These are phyloP conservation scores for Craseonycteris thonglongyai DNA, from an alignment of 2,113 vertebrate species.

Conservation along the genomic window DNA sequence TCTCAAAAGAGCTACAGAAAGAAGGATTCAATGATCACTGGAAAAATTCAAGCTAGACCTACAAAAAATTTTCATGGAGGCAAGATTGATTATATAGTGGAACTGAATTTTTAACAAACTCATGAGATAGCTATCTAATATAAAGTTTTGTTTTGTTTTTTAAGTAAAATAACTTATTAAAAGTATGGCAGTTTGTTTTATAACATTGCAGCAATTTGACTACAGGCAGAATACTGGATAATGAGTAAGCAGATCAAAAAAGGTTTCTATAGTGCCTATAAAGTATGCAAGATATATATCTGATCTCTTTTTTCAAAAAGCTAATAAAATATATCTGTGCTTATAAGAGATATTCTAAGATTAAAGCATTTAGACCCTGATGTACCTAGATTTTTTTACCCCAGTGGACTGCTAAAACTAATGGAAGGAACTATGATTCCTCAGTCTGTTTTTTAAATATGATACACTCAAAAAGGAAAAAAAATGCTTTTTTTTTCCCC, in stretches of 20 bases:
- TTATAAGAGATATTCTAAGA: background rate
- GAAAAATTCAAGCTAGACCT: background rate
- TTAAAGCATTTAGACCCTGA: background rate
- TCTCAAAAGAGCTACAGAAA: background rate
- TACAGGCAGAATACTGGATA: background rate
- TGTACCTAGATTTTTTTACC: background rate
- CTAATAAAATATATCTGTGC: background rate
- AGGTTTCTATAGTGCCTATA: background rate
- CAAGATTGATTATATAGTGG: background rate
- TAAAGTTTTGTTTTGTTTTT: background rate
- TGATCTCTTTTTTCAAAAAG: background rate
- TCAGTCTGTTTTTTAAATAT: slow-evolving; percentile 19
- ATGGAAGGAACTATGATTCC: background rate
- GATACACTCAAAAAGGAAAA: background rate
- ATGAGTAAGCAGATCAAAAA: background rate
- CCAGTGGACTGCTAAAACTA: background rate
- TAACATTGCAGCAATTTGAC: background rate
- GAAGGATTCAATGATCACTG: background rate
- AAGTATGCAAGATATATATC: background rate
- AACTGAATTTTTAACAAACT: background rate
- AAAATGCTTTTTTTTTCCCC: background rate
- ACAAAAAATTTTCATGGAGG: background rate
- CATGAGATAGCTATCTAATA: background rate
- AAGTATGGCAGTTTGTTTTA: background rate
- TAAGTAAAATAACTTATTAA: background rate